Evolutionary conservation across 2,113 vertebrate species (phyloP), one percentile per base, ranked within the genome.

Genomic region (Neolamprologus sp.): DNA sequence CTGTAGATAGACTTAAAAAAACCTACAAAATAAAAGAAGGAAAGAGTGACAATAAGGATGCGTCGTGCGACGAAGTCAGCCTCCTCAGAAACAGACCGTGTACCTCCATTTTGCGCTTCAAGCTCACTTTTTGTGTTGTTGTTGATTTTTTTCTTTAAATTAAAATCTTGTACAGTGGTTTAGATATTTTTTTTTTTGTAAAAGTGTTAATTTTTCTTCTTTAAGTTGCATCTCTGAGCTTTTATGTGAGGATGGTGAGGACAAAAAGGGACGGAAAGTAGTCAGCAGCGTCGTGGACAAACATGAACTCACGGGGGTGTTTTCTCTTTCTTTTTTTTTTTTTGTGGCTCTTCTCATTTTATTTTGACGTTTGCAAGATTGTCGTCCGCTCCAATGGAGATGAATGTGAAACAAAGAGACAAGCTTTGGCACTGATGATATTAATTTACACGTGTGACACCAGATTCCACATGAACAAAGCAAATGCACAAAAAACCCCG

Each of bases 31-130:
- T 23, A 23, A 9, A 85, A 54, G 71, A 89, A 90, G 87, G 71
- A 88, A 37, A 26, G 63, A 81, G 79, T 7, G 82, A 81, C 53
- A 30, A 23, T 68, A 4, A 54, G 2, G 21, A 71, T 5, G 60
- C 37, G 17, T 65, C 65, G 3, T 33, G 54, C 80, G 83, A 86
- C 83, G 42, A 75, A 28, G 42, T 75, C 71, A 3, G 21, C 82
- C 71, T 91, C 83, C 57, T 63, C 49, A 84, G 71, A 90, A 87
- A 55, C 85, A 84, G 88, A 93, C 73, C 90, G 12, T 11, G 84
- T 94, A 93, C 93, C 92, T 94, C 93, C 93, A 88, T 88, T 91
- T 86, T 91, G 63, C 23, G 58, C 84, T 86, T 49, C 19, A 58
- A 57, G 87, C 86, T 92, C 58, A 84, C 75, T 83, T 35, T 65